Conservation (phyloP, 1,140 invertebrate genomes). For the Armadillidium nasatum region DNA sequence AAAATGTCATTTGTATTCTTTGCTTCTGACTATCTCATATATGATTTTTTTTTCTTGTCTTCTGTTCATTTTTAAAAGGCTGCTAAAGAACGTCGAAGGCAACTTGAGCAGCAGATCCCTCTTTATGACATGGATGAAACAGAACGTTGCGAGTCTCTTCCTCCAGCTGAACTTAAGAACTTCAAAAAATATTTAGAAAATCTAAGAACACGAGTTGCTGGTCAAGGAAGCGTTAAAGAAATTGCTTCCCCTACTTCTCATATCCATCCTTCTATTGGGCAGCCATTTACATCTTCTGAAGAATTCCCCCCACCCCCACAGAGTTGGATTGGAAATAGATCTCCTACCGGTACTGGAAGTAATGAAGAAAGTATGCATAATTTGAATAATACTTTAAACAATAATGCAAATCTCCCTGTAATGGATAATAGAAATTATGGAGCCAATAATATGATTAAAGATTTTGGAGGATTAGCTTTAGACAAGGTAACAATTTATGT, state of each 20-base stretch:
- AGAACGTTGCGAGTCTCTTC: constrained; percentile 36
- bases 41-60: too few species aligned
- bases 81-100: constrained; percentile 38
- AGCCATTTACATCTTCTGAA: background rate
- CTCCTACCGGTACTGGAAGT: background rate
- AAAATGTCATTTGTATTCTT: too few species aligned
- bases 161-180: constrained; percentile 37
- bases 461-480: too few species aligned
- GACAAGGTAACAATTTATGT: too few species aligned
- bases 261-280: constrained; percentile 2
- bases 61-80: constrained; percentile 34
- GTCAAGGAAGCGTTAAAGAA: constrained; percentile 33
- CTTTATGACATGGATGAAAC: constrained; percentile 44
- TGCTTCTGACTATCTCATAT: too few species aligned
- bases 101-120: constrained; percentile 40
- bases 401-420: background rate
- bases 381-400: background rate
- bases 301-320: background rate
- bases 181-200: constrained; percentile 39
- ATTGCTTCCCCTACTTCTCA: background rate
- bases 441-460: too few species aligned
- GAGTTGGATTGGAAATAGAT: background rate
- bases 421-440: too few species aligned
- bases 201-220: constrained; percentile 37
- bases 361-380: background rate